These are phyloP conservation scores for Altica lythri DNA, from an alignment of 2,888 invertebrate genomes.

Conservation along the genomic window DNA sequence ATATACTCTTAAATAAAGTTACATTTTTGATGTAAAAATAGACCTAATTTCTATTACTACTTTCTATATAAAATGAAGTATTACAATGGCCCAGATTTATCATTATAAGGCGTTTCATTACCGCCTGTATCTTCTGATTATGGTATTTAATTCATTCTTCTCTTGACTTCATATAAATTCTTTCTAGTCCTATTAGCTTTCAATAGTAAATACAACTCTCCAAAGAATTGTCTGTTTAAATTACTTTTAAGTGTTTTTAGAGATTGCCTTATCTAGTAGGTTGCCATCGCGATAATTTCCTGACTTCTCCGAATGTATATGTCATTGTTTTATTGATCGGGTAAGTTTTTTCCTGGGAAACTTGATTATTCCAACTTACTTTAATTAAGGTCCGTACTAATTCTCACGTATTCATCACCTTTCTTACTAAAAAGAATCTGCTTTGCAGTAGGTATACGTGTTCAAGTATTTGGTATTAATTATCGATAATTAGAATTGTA, in stretches of 20 bases:
- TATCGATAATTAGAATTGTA: no score
- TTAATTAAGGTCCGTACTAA: no score
- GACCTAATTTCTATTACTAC: no score
- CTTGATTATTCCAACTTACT: not conserved
- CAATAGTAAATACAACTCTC: constrained; percentile 6
- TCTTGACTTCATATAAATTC: constrained; percentile 6
- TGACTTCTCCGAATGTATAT: constrained; percentile 14
- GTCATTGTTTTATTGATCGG: not conserved
- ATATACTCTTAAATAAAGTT: no score
- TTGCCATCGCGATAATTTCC: constrained; percentile 24
- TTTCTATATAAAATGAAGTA: no score
- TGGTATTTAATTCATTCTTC: constrained; percentile 1
- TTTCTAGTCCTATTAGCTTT: constrained; percentile 5
- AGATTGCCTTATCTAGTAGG: constrained; percentile 25
- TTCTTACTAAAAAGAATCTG: no score
- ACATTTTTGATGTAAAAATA: no score
- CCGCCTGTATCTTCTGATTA: constrained; percentile 7
- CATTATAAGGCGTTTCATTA: no score
- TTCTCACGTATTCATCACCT: no score
- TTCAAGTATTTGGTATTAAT: no score
- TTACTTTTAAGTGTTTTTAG: constrained; percentile 19
- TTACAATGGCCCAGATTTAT: no score
- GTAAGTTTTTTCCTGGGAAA: not conserved
- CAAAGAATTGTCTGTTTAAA: constrained; percentile 11
- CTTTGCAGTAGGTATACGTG: no score